Percentiles rank a stretch among this genome's conserved stretches.
These are phyloP conservation scores for Diarsia dahlii DNA, from an alignment of 2,888 invertebrate genomes.

Conservation along the genomic window DNA sequence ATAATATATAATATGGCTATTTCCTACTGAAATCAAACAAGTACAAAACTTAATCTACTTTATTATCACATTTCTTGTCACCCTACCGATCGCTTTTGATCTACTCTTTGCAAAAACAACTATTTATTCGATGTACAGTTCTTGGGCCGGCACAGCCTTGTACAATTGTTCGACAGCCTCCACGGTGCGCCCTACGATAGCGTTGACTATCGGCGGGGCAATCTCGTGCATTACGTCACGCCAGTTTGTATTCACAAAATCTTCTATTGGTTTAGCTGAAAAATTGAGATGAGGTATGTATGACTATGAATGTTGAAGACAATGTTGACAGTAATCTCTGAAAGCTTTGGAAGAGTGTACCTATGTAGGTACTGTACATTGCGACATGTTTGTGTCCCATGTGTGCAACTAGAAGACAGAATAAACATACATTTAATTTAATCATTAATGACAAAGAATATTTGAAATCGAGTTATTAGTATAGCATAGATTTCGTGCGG, in stretches of 20 bases:
- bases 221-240: constrained; percentile 83
- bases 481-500: background rate
- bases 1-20: background rate
- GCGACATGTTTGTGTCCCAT: background rate
- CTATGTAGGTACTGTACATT: background rate
- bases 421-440: background rate
- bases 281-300: constrained; percentile 21
- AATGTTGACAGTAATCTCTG: background rate
- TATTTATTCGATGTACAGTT: constrained; percentile 65
- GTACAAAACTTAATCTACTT: constrained; percentile 38
- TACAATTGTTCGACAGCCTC: constrained; percentile 77
- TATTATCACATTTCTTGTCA: constrained; percentile 53
- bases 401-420: background rate
- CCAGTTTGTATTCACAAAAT: constrained; percentile 83
- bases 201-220: constrained; percentile 81
- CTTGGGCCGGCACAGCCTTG: constrained; percentile 77
- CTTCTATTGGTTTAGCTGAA: constrained; percentile 79
- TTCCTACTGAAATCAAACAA: constrained; percentile 30
- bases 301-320: background rate
- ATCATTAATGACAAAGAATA: background rate
- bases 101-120: background rate
- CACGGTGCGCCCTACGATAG: constrained; percentile 77
- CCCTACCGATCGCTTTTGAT: constrained; percentile 5
- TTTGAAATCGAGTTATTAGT: background rate
- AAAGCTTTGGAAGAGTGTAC: background rate